Percentiles rank a stretch among this genome's conserved stretches.
These are phyloP conservation scores for Zonitis immaculata DNA, from an alignment of 2,888 invertebrate genomes.

Conservation along the genomic window DNA sequence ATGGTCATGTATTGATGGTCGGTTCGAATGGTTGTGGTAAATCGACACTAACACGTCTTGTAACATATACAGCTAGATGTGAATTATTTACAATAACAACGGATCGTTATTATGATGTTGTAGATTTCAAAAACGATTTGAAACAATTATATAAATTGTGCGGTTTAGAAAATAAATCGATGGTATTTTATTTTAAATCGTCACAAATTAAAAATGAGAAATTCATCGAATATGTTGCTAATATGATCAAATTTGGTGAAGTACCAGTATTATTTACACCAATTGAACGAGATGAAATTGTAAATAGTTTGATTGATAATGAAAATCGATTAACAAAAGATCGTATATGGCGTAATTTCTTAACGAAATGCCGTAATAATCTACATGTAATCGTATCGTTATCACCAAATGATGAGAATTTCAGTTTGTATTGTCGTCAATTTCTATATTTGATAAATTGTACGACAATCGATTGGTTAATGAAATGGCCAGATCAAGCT, in stretches of 20 bases:
- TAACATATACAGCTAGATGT: slow-evolving; percentile 79
- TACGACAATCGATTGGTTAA: slow-evolving; percentile 91
- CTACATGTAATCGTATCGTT: slow-evolving; percentile 88
- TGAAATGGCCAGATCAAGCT: slow-evolving; percentile 90
- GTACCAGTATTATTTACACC: slow-evolving; percentile 82
- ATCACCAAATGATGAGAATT: too few relatives aligned
- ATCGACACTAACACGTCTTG: slow-evolving; percentile 71
- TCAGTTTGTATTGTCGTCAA: too few relatives aligned
- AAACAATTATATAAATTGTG: slow-evolving; percentile 72
- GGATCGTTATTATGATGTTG: slow-evolving; percentile 81
- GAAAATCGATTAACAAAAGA: slow-evolving; percentile 65
- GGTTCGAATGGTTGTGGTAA: slow-evolving; percentile 91
- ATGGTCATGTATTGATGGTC: slow-evolving; percentile 79
- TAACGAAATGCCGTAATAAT: slow-evolving; percentile 72
- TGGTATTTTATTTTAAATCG: slow-evolving; percentile 79
- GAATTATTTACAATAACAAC: slow-evolving; percentile 78
- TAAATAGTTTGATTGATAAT: too few relatives aligned
- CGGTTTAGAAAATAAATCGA: slow-evolving; percentile 73
- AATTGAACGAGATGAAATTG: too few relatives aligned
- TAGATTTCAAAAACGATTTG: slow-evolving; percentile 79
- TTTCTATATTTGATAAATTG: slow-evolving; percentile 91
- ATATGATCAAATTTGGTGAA: slow-evolving; percentile 81
- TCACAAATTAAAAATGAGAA: slow-evolving; percentile 79
- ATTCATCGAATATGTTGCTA: slow-evolving; percentile 86
- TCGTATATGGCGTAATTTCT: slow-evolving; percentile 80